Conservation (phyloP, 2,113 vertebrate genomes). For the Calypte anna region DNA sequence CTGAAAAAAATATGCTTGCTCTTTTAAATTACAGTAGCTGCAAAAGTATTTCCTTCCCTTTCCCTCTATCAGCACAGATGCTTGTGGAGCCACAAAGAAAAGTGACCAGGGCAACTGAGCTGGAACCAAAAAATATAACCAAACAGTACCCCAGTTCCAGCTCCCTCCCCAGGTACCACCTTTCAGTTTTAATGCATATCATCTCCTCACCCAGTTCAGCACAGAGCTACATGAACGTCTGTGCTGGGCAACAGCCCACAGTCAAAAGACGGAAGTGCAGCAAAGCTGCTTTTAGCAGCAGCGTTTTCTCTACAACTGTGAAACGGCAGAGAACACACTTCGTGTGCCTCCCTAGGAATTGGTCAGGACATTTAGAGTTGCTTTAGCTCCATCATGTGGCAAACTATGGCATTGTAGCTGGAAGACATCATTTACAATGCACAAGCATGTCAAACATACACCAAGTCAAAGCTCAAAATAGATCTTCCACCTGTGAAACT, state of each 20-base stretch:
- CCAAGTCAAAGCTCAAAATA: too few species aligned
- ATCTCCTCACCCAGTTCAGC: background rate
- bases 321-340: background rate
- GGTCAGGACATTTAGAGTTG: background rate
- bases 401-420: background rate
- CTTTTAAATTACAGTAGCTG: background rate
- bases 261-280: background rate
- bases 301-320: rapidly evolving
- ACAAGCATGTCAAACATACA: background rate
- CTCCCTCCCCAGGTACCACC: background rate
- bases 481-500: background rate
- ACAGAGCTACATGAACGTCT: background rate
- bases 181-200: background rate
- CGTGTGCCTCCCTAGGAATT: rapidly evolving
- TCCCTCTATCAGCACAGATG: background rate
- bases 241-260: background rate
- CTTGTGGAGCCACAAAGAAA: background rate
- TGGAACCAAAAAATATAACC: background rate
- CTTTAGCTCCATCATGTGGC: slow-evolving; percentile 30
- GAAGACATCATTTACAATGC: background rate
- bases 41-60: background rate
- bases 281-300: background rate
- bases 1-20: background rate
- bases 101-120: background rate
- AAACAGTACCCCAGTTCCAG: background rate